Percentiles rank a stretch among this genome's conserved stretches.
Evolutionary conservation across 2,888 invertebrate species (phyloP).

Genomic region (Melanchra persicariae): DNA sequence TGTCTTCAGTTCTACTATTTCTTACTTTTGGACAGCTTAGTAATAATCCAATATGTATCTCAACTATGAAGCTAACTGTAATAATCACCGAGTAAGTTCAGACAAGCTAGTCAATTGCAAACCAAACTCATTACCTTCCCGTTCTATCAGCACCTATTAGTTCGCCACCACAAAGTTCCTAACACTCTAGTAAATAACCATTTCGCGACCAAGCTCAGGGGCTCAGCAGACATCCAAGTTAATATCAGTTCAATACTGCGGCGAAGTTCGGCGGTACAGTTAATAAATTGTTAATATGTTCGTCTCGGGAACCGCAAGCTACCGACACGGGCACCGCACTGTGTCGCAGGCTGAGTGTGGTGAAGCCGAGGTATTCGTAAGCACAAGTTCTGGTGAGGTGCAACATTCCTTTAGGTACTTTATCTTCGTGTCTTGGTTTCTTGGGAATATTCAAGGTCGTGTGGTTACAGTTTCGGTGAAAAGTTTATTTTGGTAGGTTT

Average conservation of each 20-base stretch:
- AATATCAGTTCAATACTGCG: constrained; percentile 57
- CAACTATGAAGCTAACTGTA: too few relatives aligned
- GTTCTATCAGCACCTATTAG: constrained; percentile 18
- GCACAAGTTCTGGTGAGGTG: constrained; percentile 23
- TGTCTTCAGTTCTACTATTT: too few relatives aligned
- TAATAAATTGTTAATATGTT: constrained; percentile 59
- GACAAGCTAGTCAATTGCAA: not conserved
- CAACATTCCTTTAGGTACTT: constrained; percentile 16
- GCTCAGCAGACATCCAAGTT: constrained; percentile 49
- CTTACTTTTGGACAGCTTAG: too few relatives aligned
- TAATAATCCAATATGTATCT: too few relatives aligned
- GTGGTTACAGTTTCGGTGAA: too few relatives aligned
- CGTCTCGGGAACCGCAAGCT: constrained; percentile 33
- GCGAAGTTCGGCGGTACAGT: constrained; percentile 43
- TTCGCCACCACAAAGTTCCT: constrained; percentile 15
- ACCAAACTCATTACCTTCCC: not conserved
- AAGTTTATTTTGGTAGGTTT: too few relatives aligned
- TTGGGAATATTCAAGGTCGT: not conserved
- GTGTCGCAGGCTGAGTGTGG: constrained; percentile 19
- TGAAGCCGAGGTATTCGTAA: constrained; percentile 13
- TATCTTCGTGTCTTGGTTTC: constrained; percentile 17
- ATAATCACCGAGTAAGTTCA: not conserved
- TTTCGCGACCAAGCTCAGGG: constrained; percentile 31
- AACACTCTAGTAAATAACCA: constrained; percentile 46
- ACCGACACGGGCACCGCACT: too few relatives aligned